Percentiles rank a stretch among this genome's conserved stretches.
Evolutionary conservation across 1,140 invertebrate genomes (phyloP).

Genomic region (Araneus ventricosus): DNA sequence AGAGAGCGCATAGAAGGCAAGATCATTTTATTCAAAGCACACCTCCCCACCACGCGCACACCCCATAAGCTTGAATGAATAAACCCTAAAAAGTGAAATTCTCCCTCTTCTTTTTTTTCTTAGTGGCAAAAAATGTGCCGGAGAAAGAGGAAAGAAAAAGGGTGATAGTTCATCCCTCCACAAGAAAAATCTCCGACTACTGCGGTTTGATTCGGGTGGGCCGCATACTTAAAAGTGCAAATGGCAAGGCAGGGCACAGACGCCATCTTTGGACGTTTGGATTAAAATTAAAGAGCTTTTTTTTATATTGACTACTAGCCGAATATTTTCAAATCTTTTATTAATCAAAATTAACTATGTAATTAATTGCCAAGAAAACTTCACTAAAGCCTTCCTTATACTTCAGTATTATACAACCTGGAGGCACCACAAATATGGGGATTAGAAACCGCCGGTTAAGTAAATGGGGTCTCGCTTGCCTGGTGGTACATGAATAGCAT

Average conservation of each 20-base stretch:
- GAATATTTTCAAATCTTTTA: too few relatives aligned
- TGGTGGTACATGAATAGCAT: too few relatives aligned
- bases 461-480: too few relatives aligned
- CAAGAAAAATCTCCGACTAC: slow-evolving; percentile 69
- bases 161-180: slow-evolving; percentile 59
- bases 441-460: too few relatives aligned
- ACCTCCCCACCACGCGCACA: slow-evolving; percentile 28
- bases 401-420: too few relatives aligned
- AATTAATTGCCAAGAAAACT: too few relatives aligned
- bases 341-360: too few relatives aligned
- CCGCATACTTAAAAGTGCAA: slow-evolving; percentile 56
- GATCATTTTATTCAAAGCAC: slow-evolving; percentile 65
- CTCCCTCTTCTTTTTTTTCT: slow-evolving; percentile 44
- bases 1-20: not conserved
- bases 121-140: not conserved
- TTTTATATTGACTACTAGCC: too few relatives aligned
- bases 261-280: slow-evolving; percentile 17
- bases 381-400: too few relatives aligned
- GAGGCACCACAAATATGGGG: too few relatives aligned
- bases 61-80: slow-evolving; percentile 69
- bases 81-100: slow-evolving; percentile 72
- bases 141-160: slow-evolving; percentile 33
- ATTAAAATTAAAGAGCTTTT: not conserved
- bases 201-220: slow-evolving; percentile 66
- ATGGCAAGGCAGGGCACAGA: too few relatives aligned